These are phyloP conservation scores for Chymomyza fuscimana DNA, from an alignment of 2,888 invertebrate species.

Conservation along the genomic window DNA sequence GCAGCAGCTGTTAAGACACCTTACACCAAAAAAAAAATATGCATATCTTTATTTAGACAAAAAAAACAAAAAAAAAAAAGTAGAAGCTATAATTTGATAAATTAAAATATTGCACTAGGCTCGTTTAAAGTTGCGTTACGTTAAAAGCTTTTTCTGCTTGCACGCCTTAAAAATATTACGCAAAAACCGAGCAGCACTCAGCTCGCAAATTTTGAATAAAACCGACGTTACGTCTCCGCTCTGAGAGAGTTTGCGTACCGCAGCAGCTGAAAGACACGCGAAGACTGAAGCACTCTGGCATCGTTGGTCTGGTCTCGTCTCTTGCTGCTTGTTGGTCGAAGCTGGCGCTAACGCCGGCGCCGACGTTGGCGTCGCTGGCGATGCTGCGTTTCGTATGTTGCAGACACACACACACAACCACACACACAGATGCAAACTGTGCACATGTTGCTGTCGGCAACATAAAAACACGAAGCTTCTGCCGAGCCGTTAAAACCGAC, in stretches of 20 bases:
- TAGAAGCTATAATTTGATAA: not conserved
- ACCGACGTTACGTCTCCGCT: not conserved
- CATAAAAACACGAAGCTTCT: not conserved
- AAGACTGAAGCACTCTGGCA: slow-evolving; percentile 67
- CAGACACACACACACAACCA: not conserved
- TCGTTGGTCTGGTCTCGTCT: not conserved
- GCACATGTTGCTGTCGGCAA: not conserved
- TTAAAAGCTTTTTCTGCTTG: not conserved
- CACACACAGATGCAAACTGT: not conserved
- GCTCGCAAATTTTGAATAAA: not conserved
- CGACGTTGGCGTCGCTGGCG: slow-evolving; percentile 7
- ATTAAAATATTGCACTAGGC: not conserved
- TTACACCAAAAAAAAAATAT: not conserved
- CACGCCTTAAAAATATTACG: not conserved
- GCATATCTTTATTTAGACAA: not conserved
- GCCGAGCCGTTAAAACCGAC: too few species aligned
- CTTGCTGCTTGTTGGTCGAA: not conserved
- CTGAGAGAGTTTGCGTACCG: slow-evolving; percentile 50
- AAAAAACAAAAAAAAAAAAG: not conserved
- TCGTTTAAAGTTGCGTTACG: not conserved
- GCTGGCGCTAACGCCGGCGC: slow-evolving; percentile 20
- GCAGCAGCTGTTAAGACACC: not conserved
- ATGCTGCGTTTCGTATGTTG: not conserved
- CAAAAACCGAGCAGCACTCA: not conserved
- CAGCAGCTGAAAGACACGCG: slow-evolving; percentile 77